These are phyloP conservation scores for Monopterus albus DNA, from an alignment of 2,113 vertebrate genomes.

Conservation along the genomic window DNA sequence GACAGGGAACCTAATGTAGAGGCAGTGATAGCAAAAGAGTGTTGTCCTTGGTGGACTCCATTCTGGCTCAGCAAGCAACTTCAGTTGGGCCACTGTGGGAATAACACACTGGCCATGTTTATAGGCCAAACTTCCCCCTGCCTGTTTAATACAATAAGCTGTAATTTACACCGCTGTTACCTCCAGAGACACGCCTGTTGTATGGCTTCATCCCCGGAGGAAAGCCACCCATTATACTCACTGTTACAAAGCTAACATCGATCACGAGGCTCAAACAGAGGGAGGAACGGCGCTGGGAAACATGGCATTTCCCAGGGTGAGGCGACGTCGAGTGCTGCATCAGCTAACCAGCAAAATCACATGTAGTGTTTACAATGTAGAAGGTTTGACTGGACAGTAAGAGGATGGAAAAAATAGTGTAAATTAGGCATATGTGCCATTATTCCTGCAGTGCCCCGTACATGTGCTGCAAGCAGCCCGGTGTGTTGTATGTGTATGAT, in stretches of 20 bases:
- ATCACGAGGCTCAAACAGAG: conserved; percentile 62
- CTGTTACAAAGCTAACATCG: conserved; percentile 61
- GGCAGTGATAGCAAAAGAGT: conserved; percentile 48
- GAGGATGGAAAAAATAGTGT: neutral
- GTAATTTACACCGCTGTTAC: conserved; percentile 78
- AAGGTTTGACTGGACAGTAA: conserved; percentile 4
- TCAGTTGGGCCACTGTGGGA: conserved; percentile 66
- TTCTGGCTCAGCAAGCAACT: conserved; percentile 72
- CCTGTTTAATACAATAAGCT: conserved; percentile 78
- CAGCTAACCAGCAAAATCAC: conserved; percentile 25
- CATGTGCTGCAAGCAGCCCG: neutral
- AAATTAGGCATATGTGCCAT: neutral
- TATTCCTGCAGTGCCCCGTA: neutral
- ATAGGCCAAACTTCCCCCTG: conserved; percentile 66
- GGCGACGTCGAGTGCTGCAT: neutral
- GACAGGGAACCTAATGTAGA: conserved; percentile 7
- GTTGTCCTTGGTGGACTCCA: conserved; percentile 39
- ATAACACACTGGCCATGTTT: conserved; percentile 72
- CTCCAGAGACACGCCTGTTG: conserved; percentile 74
- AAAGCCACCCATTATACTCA: conserved; percentile 68
- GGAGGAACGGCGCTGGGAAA: conserved; percentile 51
- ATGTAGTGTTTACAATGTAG: conserved; percentile 24
- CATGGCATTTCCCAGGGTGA: conserved; percentile 29
- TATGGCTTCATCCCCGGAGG: conserved; percentile 54
- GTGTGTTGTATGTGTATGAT: conserved; percentile 9